Percentiles rank a stretch among this genome's conserved stretches.
Conservation (phyloP, 1,140 invertebrate species). For the Chironomus tepperi region DNA sequence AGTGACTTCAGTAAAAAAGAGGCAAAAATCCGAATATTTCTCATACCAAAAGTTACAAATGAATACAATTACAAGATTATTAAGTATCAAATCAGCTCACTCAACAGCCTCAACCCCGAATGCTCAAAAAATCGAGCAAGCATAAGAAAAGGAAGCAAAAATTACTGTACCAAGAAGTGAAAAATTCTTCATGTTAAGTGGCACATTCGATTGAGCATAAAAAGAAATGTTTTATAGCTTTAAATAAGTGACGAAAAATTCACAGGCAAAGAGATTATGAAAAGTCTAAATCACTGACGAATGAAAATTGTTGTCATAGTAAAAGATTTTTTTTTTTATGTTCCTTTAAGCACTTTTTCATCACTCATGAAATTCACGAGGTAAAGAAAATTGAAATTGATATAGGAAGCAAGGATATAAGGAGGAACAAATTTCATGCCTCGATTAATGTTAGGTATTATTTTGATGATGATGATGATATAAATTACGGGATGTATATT, state of each 20-base stretch:
- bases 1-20: no score
- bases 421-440: not conserved
- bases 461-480: slow-evolving; percentile 22
- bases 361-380: not conserved
- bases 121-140: no score
- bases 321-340: not conserved
- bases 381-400: slow-evolving; percentile 8
- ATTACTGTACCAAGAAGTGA: no score
- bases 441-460: slow-evolving; percentile 10
- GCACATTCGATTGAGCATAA: not conserved
- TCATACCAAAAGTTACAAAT: no score
- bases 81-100: no score
- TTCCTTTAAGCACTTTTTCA: not conserved
- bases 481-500: not conserved
- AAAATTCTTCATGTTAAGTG: not conserved
- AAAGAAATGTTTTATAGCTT: not conserved
- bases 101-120: no score
- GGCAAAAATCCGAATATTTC: no score
- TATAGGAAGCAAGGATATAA: not conserved
- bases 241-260: no score
- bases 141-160: no score
- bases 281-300: not conserved
- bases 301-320: not conserved
- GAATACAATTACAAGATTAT: no score
- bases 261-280: not conserved